phyloP scores from a whole-genome alignment of 37 sponge, comb jelly and placozoan genomes.

The Chondrilla cf. caribensis region DNA sequence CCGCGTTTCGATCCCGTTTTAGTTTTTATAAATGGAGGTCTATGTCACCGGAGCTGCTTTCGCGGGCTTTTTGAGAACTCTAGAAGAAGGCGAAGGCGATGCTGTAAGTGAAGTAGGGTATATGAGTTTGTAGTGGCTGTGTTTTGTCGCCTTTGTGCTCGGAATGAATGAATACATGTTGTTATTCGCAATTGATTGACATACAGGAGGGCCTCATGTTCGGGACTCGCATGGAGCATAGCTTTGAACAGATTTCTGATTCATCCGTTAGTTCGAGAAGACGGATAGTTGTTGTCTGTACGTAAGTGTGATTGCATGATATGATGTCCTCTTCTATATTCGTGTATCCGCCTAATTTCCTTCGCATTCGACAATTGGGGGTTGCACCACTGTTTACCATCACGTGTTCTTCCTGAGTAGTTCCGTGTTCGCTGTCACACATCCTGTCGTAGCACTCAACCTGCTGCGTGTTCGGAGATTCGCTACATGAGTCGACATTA shows the following conservation, averaged over 20 bases:
- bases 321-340: too few species aligned
- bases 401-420: too few species aligned
- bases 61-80: neutral
- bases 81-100: neutral
- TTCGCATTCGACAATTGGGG: too few species aligned
- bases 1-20: neutral
- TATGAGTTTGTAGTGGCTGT: neutral
- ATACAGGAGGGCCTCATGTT: neutral
- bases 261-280: neutral
- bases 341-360: too few species aligned
- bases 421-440: too few species aligned
- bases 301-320: neutral
- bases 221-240: neutral
- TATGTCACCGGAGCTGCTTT: constrained; percentile 5
- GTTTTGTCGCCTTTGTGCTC: too few species aligned
- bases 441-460: too few species aligned
- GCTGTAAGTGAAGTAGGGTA: neutral
- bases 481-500: too few species aligned
- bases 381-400: too few species aligned
- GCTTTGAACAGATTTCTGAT: constrained; percentile 12
- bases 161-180: neutral
- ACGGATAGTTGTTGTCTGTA: neutral
- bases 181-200: neutral
- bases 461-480: too few species aligned
- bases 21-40: constrained; percentile 1